Evolutionary conservation across 2,797 vertebrate species (phyloP), one percentile per base, ranked within the genome.

Genomic region (Thamnophis elegans): DNA sequence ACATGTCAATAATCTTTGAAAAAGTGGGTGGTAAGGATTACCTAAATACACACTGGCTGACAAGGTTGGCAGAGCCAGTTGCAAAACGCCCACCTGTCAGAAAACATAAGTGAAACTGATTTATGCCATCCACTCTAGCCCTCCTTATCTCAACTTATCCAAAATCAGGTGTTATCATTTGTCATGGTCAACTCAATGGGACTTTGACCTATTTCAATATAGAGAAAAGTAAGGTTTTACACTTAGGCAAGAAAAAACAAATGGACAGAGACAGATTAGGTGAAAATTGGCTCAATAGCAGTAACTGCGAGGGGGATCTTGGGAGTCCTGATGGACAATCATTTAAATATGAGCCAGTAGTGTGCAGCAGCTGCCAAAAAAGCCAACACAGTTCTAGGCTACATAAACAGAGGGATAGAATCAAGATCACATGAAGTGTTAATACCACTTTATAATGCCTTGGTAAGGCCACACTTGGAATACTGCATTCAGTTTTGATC

Each of bases 391-490:
- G 28, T 32, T 13, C 62, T 16, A 68, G 14, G 5, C 3, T 68
- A n/a, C n/a, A 68, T 68, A 32, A 68, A n/a, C 14, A 4, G 60
- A 62, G 13, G 65, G 65, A 68, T 3, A 68, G 2, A 68, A 68
- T 68, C 65, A n/a, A 32, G 65, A 32, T 32, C 14, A 68, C 2
- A 1, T 7, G 14, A 68, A 68, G 65, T 32, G 65, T 68, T 32
- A 32, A n/a, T 16, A n/a, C n/a, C n/a, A n/a, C n/a, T n/a, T n/a
- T n/a, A n/a, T n/a, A n/a, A n/a, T n/a, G n/a, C n/a, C n/a, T n/a
- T n/a, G n/a, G n/a, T n/a, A n/a, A n/a, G n/a, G n/a, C n/a, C 62
- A 68, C 0, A 0, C 4, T 32, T 68, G 68, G 62, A n/a, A 68
- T 68, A 68, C n/a, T 68, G 28, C 62, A 68, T 32, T 11, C 28